Conservation (phyloP, 2,113 vertebrate species). For the Proteles cristata region DNA sequence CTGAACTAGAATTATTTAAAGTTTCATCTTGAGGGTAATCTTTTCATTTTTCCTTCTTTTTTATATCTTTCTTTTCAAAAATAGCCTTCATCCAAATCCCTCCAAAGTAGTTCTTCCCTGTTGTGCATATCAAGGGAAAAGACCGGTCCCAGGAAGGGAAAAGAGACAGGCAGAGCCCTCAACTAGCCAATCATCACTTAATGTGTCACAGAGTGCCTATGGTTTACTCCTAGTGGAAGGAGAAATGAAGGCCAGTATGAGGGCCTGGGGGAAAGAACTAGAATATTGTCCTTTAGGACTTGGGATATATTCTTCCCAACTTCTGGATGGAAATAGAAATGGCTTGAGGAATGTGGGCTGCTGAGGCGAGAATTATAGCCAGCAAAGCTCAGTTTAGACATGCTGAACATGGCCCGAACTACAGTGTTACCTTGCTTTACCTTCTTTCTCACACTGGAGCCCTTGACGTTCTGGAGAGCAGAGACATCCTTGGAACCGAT, state of each 20-base stretch:
- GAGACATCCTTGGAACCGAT: slow-evolving; percentile 91
- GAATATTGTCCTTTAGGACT: not conserved
- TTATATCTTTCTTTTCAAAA: not conserved
- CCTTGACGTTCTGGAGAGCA: slow-evolving; percentile 88
- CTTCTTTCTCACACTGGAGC: slow-evolving; percentile 91
- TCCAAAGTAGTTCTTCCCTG: not conserved
- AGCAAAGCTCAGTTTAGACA: not conserved
- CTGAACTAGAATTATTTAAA: not conserved
- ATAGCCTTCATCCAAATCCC: not conserved
- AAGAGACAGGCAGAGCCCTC: not conserved
- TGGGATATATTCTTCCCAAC: not conserved
- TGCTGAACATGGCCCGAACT: slow-evolving; percentile 52
- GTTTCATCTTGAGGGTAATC: not conserved
- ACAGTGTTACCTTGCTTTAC: slow-evolving; percentile 90
- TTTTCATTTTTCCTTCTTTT: not conserved
- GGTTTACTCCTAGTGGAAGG: not conserved
- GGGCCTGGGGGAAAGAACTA: not conserved
- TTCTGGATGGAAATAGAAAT: not conserved
- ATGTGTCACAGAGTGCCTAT: not conserved
- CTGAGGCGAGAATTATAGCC: not conserved
- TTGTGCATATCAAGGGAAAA: not conserved
- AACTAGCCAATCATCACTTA: too few relatives aligned
- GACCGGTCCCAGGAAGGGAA: not conserved
- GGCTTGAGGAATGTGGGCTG: not conserved
- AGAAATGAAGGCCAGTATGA: not conserved